Evolutionary conservation across 1,140 invertebrate genomes (phyloP), one percentile per base, ranked within the genome.

Genomic region (Listronotus oregonensis): DNA sequence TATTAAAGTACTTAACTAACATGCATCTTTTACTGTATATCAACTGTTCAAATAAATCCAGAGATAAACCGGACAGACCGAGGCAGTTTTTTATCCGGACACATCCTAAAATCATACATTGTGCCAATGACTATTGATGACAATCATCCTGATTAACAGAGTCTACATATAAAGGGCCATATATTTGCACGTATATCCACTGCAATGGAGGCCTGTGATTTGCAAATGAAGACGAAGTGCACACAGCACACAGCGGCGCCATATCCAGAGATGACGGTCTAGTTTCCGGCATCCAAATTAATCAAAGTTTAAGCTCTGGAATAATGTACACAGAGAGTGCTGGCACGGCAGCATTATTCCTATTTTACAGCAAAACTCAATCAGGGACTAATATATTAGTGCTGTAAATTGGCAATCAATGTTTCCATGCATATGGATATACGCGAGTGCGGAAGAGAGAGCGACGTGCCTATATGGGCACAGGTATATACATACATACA

Each of bases 331-430:
- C 63, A 66, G 37, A 65, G 47, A 47, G 54, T 71, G 69, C 67
- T 73, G 75, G 73, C 73, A 75, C 76, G 77, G 77, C 74, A 78
- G 76, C 76, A 78, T 79, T 79, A 79, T 79, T 79, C 75, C 75
- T 78, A 78, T 79, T 79, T 79, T 79, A 79, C 77, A 79, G 75
- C 75, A 78, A 78, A 79, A 78, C 77, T 78, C 77, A 79, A 79
- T 79, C 77, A 79, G 74, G 74, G 75, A 73, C 74, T 79, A 79
- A 79, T 79, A 79, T 79, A 79, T 79, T 79, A 79, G 76, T 77
- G 76, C 75, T 76, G 76, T 79, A 79, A 79, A 79, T 79, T 79
- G 77, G 76, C 77, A 79, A 79, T 79, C 77, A 79, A 79, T 79
- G 77, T 79, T 79, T 77, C 76, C 75, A 79, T 79, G 77, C 77